Base-by-base conservation (phyloP, 2,888 invertebrate genomes). In the Hemithea aestivaria region DNA sequence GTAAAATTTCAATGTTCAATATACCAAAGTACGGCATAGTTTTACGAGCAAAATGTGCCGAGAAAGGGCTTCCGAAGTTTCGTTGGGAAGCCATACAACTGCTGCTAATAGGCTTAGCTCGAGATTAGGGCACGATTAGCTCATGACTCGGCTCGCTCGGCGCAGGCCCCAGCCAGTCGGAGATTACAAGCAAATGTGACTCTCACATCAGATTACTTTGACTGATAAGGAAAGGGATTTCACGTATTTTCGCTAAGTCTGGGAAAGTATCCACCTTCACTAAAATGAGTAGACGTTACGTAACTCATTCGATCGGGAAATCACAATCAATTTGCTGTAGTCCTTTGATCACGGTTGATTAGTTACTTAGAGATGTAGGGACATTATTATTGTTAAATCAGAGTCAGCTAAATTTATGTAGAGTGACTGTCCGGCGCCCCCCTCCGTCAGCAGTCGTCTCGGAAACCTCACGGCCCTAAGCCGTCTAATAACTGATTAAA, bases 51-150 rank as follows among this genome's bases (percentile, higher is more conserved):
- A 74, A 80, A 76, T 74, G 75, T 73, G 74, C 77, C 73, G 72
- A 71, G 74, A 73, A 83, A 76, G 79, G 83, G 84, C 84, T 85
- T 87, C 85, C 67, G 73, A 85, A 87, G 84, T 85, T 85, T 85
- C 74, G 83, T 73, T 74, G 77, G 76, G 84, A 85, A 85, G 83
- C 83, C 67, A 74, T 85, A 83, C 80, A 78, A 87, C 75, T 83
- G 84, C 76, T 71, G 72, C 63, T 85, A 85, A 87, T 84, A 85
- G 83, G 83, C 84, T 87, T 85, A 82, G 81, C 72, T 71, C 58
- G 67, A 81, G 85, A 87, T 87, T 84, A 87, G 79, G 78, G 68
- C 73, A 67, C 76, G 84, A 85, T 87, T 85, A 85, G 82, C 74
- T 68, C 67, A 62, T 62, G 80, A 68, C 70, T 74, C 69, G 74